Evolutionary conservation across 2,888 invertebrate genomes (phyloP), one percentile per base, ranked within the genome.

Genomic region (Iphiclides podalirius): DNA sequence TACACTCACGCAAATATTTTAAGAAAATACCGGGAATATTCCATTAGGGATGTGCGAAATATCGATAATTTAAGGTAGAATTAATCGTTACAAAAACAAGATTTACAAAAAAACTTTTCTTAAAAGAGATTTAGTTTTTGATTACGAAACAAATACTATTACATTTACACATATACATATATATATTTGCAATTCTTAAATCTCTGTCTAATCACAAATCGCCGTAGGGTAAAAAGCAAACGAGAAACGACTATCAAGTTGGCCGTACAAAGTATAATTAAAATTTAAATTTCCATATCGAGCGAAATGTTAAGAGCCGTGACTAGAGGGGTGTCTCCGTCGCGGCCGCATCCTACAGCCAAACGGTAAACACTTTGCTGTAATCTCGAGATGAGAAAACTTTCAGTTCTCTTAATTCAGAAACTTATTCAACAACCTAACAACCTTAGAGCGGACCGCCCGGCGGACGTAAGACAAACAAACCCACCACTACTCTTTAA

Each of bases 371-470:
- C 89, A 89, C 89, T 89, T 88, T 79, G 87, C 88, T 86, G 88
- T 89, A 89, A 89, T 89, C 89, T 89, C 85, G 81, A 89, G 89
- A 89, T 89, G 89, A 89, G 89, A 89, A 89, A 89, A 89, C 88
- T 89, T 88, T 87, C 87, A 88, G 89, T 88, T 85, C 87, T 89
- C 89, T 89, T 89, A 89, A 89, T 89, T 89, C 89, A 88, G 86
- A 89, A 89, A 89, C 87, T 89, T 89, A 88, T 88, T 87, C 87
- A 88, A 87, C 84, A 87, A 82, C 85, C 86, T 87, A 87, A 88
- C 88, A 86, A 87, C 86, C 88, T 88, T 87, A 88, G 77, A 82
- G 80, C 73, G 84, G 82, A 78, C 85, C 83, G 82, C 65, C 61
- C 66, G 64, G 56, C 67, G 59, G 86, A 84, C 82, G 72, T 74